Evolutionary conservation across 37 sponge, comb jelly and placozoan species (phyloP), one percentile per base, ranked within the genome.

Genomic region (Bolinopsis microptera): DNA sequence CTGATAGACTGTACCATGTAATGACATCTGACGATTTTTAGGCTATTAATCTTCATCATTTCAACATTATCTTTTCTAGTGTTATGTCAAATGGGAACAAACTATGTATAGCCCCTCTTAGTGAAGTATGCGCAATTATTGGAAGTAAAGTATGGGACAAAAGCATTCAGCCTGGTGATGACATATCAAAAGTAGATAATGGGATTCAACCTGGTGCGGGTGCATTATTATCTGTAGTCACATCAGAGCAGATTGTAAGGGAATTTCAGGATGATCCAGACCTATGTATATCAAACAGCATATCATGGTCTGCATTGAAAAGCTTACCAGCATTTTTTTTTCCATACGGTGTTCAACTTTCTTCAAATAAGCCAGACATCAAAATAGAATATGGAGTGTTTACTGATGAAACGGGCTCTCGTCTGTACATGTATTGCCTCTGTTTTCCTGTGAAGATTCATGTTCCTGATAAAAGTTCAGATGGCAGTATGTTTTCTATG

Each of bases 381-480:
- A 32, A 35, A 16, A 27, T 77, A 34, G 80, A 77, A 0, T 77
- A 77, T 77, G 80, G 80, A 34, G 80, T 77, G 23, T 77, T 77
- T 32, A 77, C 80, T 77, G 80, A 77, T 77, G 80, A 77, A 77
- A 32, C 21, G 16, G 80, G 80, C 1, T 32, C 27, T 34, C 27
- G 80, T 32, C 2, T 77, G 33, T 77, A 77, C 35, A 77, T 77
- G 80, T 77, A 77, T 34, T 48, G 61, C 61, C 61, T 48, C 13
- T 48, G 61, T 48, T 13, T 48, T 48, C 61, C 61, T 48, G 13
- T 18, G 61, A 13, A 48, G 5, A 13, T 48, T 48, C 61, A 48
- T 13, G 13, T 13, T 13, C 13, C 61, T 48, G 61, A 13, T 48
- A 5, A 48, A 48, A 48, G 61, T 48, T 18, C 61, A 48, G 61